phyloP scores from a whole-genome alignment of 1,140 invertebrate species.

The Akabosia matsudoensis region DNA sequence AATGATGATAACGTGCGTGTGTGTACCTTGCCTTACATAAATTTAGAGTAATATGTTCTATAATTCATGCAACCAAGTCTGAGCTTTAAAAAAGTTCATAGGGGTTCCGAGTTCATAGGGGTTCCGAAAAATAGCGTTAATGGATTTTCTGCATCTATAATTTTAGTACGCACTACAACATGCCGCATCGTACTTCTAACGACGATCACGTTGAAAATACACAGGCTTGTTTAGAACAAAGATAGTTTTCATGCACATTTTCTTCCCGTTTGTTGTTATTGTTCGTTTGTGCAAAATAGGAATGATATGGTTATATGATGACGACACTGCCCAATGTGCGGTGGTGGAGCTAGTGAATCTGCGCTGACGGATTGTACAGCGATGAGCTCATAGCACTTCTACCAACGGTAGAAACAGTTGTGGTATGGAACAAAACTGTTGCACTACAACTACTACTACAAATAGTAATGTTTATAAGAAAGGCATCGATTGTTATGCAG shows the following conservation, averaged over 20 bases:
- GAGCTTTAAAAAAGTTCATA: too few species aligned
- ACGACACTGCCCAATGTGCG: background rate
- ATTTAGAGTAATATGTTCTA: too few species aligned
- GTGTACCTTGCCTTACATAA: background rate
- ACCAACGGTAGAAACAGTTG: background rate
- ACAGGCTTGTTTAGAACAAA: background rate
- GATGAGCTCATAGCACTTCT: background rate
- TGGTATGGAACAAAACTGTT: too few species aligned
- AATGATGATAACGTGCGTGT: background rate
- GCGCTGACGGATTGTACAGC: background rate
- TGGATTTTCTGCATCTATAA: background rate
- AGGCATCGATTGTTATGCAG: background rate
- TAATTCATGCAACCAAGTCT: too few species aligned
- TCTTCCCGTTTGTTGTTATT: background rate
- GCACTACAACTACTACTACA: too few species aligned
- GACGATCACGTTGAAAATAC: background rate
- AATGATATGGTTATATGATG: conserved; percentile 4
- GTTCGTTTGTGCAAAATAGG: background rate
- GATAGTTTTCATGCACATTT: background rate
- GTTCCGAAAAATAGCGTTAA: too few species aligned
- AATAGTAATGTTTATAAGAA: conserved; percentile 13
- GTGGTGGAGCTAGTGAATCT: background rate
- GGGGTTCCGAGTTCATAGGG: too few species aligned
- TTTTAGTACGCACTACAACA: background rate
- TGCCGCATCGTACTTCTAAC: background rate